Conservation (phyloP, 2,113 vertebrate genomes). For the Coracopsis vasa region DNA sequence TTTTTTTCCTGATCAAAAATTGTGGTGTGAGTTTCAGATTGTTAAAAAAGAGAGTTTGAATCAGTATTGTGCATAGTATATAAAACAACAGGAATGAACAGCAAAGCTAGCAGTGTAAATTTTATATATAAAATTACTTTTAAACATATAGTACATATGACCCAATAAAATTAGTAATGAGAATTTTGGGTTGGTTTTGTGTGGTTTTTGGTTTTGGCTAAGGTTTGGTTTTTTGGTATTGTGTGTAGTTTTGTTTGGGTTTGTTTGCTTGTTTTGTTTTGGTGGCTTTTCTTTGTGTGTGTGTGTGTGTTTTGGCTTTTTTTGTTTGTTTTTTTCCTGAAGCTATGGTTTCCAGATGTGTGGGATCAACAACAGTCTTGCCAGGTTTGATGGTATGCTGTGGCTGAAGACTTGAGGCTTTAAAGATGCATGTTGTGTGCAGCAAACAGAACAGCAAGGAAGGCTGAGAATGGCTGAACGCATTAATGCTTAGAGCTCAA, state of each 20-base stretch:
- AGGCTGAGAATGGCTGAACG: background rate
- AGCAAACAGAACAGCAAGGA: background rate
- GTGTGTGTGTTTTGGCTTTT: background rate
- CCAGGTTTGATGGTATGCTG: background rate
- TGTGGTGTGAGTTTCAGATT: accelerated
- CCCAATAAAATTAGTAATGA: background rate
- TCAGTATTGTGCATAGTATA: background rate
- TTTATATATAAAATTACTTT: background rate
- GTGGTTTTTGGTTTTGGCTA: background rate
- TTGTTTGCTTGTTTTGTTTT: background rate
- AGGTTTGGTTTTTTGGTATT: background rate
- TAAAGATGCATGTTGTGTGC: background rate
- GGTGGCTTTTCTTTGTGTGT: background rate
- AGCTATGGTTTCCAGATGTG: background rate
- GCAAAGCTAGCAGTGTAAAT: background rate
- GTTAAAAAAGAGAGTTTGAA: background rate
- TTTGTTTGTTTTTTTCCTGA: background rate
- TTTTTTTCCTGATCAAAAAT: background rate
- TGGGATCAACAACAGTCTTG: background rate
- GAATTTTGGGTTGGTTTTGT: background rate
- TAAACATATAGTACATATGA: background rate
- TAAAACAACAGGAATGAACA: background rate
- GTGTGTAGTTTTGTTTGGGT: background rate
- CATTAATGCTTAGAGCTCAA: background rate
- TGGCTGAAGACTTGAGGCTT: background rate